phyloP scores from a whole-genome alignment of 2,888 invertebrate genomes.

The Conus canariensis region DNA sequence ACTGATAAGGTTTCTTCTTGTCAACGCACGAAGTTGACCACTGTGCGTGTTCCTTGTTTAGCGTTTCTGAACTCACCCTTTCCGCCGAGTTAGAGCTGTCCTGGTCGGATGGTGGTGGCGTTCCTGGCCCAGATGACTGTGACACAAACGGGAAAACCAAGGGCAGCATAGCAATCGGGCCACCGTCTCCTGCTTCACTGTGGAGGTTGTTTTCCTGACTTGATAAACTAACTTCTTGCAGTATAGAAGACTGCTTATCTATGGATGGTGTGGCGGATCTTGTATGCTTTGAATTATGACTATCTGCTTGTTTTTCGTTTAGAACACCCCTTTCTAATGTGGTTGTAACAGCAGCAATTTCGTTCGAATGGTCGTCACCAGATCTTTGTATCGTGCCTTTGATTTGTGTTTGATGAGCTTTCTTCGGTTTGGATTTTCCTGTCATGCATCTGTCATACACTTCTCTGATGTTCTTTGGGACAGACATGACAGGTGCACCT shows the following conservation, averaged over 20 bases:
- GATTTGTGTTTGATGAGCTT: not conserved
- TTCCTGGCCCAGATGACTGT: not conserved
- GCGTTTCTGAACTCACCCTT: slow-evolving; percentile 5
- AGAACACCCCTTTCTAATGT: no score
- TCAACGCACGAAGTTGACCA: not conserved
- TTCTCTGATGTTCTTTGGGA: not conserved
- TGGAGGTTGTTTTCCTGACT: not conserved
- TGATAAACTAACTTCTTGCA: no score
- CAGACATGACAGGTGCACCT: not conserved
- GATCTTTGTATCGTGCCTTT: no score
- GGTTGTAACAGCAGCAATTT: no score
- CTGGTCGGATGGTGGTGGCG: not conserved
- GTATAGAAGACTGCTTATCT: not conserved
- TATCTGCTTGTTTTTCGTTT: no score
- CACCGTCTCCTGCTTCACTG: not conserved
- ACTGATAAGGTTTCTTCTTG: not conserved
- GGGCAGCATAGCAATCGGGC: not conserved
- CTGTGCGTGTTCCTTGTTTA: not conserved
- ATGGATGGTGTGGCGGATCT: not conserved
- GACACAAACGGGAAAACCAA: not conserved
- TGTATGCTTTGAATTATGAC: not conserved
- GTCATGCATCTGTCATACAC: slow-evolving; percentile 22
- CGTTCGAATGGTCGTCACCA: not conserved
- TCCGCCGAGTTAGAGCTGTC: slow-evolving; percentile 25
- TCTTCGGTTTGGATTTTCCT: not conserved